Base-by-base conservation (phyloP, 37 sponge, comb jelly and placozoan genomes). In the Theonella swinhoei region DNA sequence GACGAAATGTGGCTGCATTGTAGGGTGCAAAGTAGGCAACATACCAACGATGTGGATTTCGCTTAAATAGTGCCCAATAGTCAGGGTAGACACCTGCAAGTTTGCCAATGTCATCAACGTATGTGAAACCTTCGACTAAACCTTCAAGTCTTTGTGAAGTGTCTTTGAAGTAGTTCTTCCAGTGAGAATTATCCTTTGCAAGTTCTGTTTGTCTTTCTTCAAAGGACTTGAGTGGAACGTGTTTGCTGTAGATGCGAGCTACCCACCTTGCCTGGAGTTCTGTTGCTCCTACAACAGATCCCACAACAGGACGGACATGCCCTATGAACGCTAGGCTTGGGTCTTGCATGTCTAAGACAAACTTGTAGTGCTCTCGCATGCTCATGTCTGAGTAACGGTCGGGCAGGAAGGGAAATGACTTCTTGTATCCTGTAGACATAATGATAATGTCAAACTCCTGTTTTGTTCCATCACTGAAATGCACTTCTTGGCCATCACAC, bases 201-300 rank as follows among this genome's bases (percentile, higher is more conserved):
- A 86, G 66, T 0, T 79, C 83, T 19, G 35, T 39, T 64, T 42
- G 74, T 66, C 91, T 83, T 39, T 83, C 88, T 26, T 78, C 74
- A 17, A 83, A 7, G 0, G 91, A 59, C 24, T 83, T 67, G 34
- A 96, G 70, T 0, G 71, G 67, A 8, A 94, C 79, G 22, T 59
- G 66, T 23, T 83, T 76, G 30, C 84, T 64, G 80, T 76, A 92
- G 31, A 97, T 79, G 77, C 88, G 87, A 1, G 95, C 93, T 26
- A 81, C 82, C 93, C 92, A 94, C 76, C 98, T 74, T 24, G 91
- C 72, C 80, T 97, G 98, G 32, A 94, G 68, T 82, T 97, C 98
- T 29, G 93, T 76, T 59, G 90, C 86, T 38, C 83, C 77, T 33
- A 83, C 88, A 4, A 94, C 79, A 34, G 94, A 88, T 3, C 97